phyloP scores from a whole-genome alignment of 2,113 vertebrate species.

The Oncorhynchus nerka region DNA sequence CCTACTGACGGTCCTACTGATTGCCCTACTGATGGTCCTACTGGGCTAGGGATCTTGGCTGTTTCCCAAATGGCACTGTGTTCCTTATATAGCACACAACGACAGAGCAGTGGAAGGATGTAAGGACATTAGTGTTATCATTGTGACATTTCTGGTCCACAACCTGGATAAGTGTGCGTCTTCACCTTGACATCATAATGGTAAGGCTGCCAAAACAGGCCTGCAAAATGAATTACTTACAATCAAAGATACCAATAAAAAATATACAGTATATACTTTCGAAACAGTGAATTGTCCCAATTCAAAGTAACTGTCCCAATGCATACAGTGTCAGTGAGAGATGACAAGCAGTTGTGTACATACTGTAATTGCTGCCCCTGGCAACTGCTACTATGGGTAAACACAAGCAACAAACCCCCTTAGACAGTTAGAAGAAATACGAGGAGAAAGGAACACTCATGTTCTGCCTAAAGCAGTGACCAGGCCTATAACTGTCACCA shows the following conservation, averaged over 20 bases:
- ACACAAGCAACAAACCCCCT: slow-evolving; percentile 55
- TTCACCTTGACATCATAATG: background rate
- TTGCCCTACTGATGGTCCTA: too few relatives aligned
- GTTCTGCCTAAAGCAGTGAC: slow-evolving; percentile 37
- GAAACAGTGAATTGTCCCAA: background rate
- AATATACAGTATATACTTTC: background rate
- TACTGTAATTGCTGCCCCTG: slow-evolving; percentile 38
- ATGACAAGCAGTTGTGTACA: background rate
- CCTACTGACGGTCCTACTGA: too few relatives aligned
- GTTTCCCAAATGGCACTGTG: too few relatives aligned
- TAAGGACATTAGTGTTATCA: background rate
- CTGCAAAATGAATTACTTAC: too few relatives aligned
- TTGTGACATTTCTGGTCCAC: background rate
- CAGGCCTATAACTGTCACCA: slow-evolving; percentile 37
- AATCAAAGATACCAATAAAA: background rate
- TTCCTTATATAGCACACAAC: too few relatives aligned
- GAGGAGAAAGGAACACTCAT: slow-evolving; percentile 16
- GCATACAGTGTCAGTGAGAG: background rate
- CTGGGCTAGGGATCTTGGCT: too few relatives aligned
- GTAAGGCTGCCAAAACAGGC: background rate
- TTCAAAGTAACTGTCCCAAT: background rate
- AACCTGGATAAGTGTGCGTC: background rate
- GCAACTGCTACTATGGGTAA: slow-evolving; percentile 51
- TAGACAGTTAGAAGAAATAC: slow-evolving; percentile 53
- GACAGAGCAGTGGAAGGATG: background rate